Evolutionary conservation across 1,140 invertebrate genomes (phyloP), one percentile per base, ranked within the genome.

Genomic region (Eubasilissa regina): DNA sequence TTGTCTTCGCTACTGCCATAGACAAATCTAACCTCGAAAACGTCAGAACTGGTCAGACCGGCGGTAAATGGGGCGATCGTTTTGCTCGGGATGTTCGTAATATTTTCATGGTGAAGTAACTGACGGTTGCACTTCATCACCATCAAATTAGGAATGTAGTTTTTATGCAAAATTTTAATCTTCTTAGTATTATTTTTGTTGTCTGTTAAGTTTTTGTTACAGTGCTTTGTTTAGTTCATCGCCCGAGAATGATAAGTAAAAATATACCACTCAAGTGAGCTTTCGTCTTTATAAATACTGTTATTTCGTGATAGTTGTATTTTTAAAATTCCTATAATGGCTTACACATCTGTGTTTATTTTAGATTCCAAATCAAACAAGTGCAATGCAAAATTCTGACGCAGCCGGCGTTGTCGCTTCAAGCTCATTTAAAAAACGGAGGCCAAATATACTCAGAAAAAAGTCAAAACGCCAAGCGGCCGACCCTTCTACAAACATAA

Each of bases 321-420:
- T 70, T 35, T 64, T 64, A 25, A n/a, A 25, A 47, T 70, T 70
- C 47, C 43, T 70, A 44, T 44, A 51, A 73, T 43, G n/a, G 35
- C 12, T 55, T 55, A 4, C 11, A 43, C 11, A 8, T 21, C n/a
- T 72, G 15, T 62, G 35, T 47, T 55, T 72, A 21, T 70, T 72
- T 70, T 72, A 78, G 77, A 60, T 78, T 78, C 15, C 66, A 35
- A 48, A 47, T 58, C 51, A 78, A 78, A 73, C 64, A 58, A 72
- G 77, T 72, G 75, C 64, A 76, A 81, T 81, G 77, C 80, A 81
- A 68, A 76, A 77, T 53, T 75, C 21, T 70, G 75, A 70, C 51
- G 51, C 62, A 73, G 35, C 58, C 75, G 56, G 73, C 64, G 73
- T 73, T 15, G 76, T 45, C 60, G 51, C 74, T 53, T 51, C 70